A percentile compares a stretch with the other conserved stretches of the same genome.
phyloP scores from a whole-genome alignment of 1,140 invertebrate species.

The Elymnias hypermnestra region DNA sequence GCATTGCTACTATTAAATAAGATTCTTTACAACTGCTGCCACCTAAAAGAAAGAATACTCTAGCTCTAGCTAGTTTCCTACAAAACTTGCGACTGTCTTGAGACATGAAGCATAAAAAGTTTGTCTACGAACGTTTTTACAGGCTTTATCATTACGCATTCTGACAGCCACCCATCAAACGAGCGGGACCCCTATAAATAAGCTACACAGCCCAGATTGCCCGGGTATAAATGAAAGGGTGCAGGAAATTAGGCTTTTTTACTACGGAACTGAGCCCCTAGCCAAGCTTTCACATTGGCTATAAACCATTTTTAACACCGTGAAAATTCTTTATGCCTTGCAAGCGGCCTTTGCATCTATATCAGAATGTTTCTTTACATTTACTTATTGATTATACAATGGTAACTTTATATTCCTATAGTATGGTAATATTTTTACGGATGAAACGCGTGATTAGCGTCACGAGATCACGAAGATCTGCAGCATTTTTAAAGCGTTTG shows the following conservation, averaged over 20 bases:
- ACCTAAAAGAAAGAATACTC: too few species aligned
- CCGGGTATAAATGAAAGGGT: slow-evolving; percentile 70
- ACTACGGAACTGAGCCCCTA: slow-evolving; percentile 47
- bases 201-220: slow-evolving; percentile 68
- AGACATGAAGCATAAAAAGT: slow-evolving; percentile 6
- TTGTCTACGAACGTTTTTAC: slow-evolving; percentile 42
- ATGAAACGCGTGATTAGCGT: too few species aligned
- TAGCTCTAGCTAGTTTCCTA: too few species aligned
- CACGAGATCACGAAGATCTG: too few species aligned
- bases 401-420: too few species aligned
- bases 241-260: slow-evolving; percentile 72
- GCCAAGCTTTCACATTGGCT: slow-evolving; percentile 28
- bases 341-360: neutral
- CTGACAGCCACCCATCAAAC: slow-evolving; percentile 65
- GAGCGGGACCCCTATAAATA: slow-evolving; percentile 67
- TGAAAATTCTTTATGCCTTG: slow-evolving; percentile 33
- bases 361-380: neutral
- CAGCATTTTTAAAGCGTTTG: too few species aligned
- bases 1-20: too few species aligned
- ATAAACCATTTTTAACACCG: slow-evolving; percentile 69
- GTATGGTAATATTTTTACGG: too few species aligned
- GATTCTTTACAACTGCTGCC: too few species aligned
- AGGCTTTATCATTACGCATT: slow-evolving; percentile 71
- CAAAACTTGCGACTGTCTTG: neutral
- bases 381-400: too few species aligned